These are phyloP conservation scores for Temnopleurus reevesii DNA, from an alignment of 53 echinoderm and acorn worm genomes.

Conservation along the genomic window DNA sequence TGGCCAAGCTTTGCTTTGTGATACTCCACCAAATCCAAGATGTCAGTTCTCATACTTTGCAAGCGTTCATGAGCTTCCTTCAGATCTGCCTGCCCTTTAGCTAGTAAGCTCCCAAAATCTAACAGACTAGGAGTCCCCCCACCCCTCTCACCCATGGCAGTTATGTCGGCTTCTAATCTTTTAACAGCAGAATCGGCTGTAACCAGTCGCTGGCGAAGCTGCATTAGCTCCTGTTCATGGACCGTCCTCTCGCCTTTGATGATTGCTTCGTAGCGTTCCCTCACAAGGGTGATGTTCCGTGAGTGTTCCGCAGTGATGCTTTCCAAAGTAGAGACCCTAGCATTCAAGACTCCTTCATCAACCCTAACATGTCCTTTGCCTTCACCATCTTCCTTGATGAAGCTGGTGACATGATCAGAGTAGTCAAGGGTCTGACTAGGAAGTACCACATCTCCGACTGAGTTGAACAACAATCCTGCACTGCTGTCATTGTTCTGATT, in stretches of 20 bases:
- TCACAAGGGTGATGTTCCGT: slow-evolving; percentile 66
- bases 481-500: slow-evolving; percentile 51
- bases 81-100: neutral
- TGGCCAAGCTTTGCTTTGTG: slow-evolving; percentile 25
- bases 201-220: slow-evolving; percentile 51
- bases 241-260: slow-evolving; percentile 64
- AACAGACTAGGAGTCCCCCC: neutral
- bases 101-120: neutral
- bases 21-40: slow-evolving; percentile 25
- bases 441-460: neutral
- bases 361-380: slow-evolving; percentile 51
- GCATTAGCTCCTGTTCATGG: slow-evolving; percentile 68
- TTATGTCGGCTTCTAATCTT: slow-evolving; percentile 22
- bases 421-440: neutral
- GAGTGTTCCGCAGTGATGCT: slow-evolving; percentile 75
- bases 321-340: slow-evolving; percentile 61
- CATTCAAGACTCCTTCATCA: neutral
- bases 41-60: neutral
- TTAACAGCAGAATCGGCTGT: slow-evolving; percentile 27
- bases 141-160: neutral
- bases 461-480: slow-evolving; percentile 8
- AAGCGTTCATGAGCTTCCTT: slow-evolving; percentile 11
- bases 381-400: slow-evolving; percentile 62
- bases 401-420: slow-evolving; percentile 51
- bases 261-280: slow-evolving; percentile 71